Evolutionary conservation across 2,888 invertebrate genomes (phyloP).

Genomic region (Macroteleia sp.): DNA sequence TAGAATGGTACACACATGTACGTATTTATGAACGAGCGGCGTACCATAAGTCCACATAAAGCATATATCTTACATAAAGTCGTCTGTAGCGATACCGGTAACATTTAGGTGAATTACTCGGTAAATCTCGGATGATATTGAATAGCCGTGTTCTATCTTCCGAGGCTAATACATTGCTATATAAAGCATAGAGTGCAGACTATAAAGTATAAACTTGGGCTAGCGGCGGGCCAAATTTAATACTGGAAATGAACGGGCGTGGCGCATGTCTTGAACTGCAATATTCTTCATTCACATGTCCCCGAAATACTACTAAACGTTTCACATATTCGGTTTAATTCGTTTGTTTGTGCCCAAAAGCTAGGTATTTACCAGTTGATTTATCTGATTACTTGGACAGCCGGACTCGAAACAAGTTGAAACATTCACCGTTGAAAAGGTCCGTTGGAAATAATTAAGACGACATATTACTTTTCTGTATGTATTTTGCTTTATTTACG

Average conservation of each 20-base stretch:
- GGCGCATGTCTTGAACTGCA: constrained; percentile 32
- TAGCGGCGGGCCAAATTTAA: constrained; percentile 77
- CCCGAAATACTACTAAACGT: constrained; percentile 14
- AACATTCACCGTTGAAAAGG: no score
- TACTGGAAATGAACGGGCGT: constrained; percentile 77
- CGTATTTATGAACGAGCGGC: no score
- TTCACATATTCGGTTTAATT: no score
- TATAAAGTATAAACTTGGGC: constrained; percentile 63
- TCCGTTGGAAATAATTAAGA: no score
- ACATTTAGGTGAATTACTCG: constrained; percentile 76
- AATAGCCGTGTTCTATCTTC: constrained; percentile 75
- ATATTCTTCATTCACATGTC: constrained; percentile 36
- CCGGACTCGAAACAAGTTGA: no score
- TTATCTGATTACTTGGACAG: no score
- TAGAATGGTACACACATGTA: no score
- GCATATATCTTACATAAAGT: constrained; percentile 53
- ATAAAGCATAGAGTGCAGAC: constrained; percentile 57
- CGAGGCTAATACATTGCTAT: constrained; percentile 61
- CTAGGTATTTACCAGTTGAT: no score
- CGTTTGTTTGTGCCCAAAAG: no score
- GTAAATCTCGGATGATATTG: constrained; percentile 77
- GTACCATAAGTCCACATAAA: constrained; percentile 46
- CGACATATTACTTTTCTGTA: no score
- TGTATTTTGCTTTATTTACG: no score
- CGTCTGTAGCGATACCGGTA: constrained; percentile 68